Percentiles rank a stretch among this genome's conserved stretches.
phyloP scores from a whole-genome alignment of 2,888 invertebrate species.

The Eupeodes luniger region DNA sequence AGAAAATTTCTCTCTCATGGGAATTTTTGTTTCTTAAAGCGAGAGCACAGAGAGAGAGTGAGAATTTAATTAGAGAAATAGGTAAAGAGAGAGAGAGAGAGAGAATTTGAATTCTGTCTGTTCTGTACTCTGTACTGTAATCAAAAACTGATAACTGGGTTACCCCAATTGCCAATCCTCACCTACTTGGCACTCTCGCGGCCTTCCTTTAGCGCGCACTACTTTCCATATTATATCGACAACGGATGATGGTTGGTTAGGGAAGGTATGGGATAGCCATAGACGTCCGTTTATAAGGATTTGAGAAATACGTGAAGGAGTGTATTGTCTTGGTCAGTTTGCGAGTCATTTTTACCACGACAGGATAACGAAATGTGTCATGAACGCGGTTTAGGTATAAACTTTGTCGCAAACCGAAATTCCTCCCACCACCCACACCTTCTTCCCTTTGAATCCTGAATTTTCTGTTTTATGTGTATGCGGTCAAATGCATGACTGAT shows the following conservation, averaged over 20 bases:
- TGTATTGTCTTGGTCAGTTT: constrained; percentile 75
- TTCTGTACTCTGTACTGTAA: no score
- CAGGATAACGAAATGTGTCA: constrained; percentile 65
- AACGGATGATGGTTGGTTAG: not conserved
- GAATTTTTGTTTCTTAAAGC: not conserved
- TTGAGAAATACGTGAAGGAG: constrained; percentile 57
- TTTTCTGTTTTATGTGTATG: constrained; percentile 21
- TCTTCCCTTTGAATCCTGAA: not conserved
- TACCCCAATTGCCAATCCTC: constrained; percentile 67
- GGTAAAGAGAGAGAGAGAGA: not conserved
- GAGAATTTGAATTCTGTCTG: not conserved
- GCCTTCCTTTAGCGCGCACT: constrained; percentile 36
- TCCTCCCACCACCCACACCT: not conserved
- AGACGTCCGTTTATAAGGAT: constrained; percentile 48
- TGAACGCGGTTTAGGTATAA: constrained; percentile 45
- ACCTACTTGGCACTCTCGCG: constrained; percentile 68
- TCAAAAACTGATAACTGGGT: constrained; percentile 39
- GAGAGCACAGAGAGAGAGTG: not conserved
- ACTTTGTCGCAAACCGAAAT: constrained; percentile 35
- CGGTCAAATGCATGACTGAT: constrained; percentile 62
- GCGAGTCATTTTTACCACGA: constrained; percentile 72
- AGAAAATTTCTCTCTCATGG: constrained; percentile 30
- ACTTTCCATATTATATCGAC: constrained; percentile 40
- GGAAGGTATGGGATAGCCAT: constrained; percentile 43
- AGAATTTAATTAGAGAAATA: not conserved